A percentile compares a stretch with the other conserved stretches of the same genome.
Evolutionary conservation across 2,113 vertebrate genomes (phyloP).

Genomic region (Gadus macrocephalus): DNA sequence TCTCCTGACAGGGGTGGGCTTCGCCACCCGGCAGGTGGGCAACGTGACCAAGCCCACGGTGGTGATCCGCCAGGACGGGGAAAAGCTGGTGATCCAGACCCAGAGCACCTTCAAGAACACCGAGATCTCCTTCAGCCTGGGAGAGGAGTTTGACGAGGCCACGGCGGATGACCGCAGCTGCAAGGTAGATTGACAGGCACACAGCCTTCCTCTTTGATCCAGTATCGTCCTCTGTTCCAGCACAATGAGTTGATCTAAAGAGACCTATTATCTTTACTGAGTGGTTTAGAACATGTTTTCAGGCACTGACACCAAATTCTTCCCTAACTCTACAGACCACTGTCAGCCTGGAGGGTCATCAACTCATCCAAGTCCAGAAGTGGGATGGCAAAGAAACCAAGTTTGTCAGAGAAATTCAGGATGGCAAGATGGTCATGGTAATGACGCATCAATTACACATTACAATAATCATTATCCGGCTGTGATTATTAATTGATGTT

Average conservation of each 20-base stretch:
- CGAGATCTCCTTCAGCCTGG: conserved; percentile 87
- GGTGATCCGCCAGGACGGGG: conserved; percentile 85
- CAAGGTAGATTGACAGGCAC: conserved; percentile 75
- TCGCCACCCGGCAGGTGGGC: conserved; percentile 87
- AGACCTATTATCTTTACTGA: no score
- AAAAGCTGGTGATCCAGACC: conserved; percentile 80
- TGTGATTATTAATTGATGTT: no score
- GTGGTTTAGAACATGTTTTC: no score
- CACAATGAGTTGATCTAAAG: no score
- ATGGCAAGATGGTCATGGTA: conserved; percentile 89
- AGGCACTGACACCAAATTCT: background rate
- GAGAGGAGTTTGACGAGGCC: conserved; percentile 89
- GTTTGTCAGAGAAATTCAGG: conserved; percentile 88
- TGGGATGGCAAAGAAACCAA: conserved; percentile 93
- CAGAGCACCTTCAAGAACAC: conserved; percentile 92
- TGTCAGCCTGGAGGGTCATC: conserved; percentile 84
- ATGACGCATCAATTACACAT: conserved; percentile 44
- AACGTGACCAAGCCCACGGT: conserved; percentile 91
- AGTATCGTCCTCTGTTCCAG: no score
- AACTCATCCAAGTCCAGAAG: conserved; percentile 89
- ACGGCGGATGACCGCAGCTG: conserved; percentile 88
- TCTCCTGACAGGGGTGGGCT: conserved; percentile 78
- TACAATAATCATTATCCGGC: no score
- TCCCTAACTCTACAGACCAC: conserved; percentile 73
- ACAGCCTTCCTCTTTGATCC: no score